Conservation (phyloP, 2,113 vertebrate species). For the Macquaria australasica region DNA sequence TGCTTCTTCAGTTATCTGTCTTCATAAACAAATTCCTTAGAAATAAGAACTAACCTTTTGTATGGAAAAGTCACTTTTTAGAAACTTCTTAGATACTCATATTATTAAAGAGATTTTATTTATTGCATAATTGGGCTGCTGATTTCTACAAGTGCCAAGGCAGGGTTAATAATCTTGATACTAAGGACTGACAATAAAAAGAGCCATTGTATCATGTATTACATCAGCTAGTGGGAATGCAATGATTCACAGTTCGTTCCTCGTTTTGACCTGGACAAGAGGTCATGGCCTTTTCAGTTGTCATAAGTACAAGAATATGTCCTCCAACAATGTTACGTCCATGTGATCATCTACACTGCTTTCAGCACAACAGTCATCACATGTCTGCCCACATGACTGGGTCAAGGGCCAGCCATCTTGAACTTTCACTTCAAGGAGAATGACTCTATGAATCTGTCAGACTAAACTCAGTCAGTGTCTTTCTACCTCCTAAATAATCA, state of each 20-base stretch:
- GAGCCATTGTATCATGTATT: conserved; percentile 1
- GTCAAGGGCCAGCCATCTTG: conserved; percentile 19
- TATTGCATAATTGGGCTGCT: background rate
- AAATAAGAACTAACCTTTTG: background rate
- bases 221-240: conserved; percentile 41
- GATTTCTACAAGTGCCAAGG: conserved; percentile 9
- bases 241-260: conserved; percentile 27
- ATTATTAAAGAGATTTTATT: conserved; percentile 3
- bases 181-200: conserved; percentile 7
- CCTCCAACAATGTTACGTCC: conserved; percentile 10
- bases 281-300: conserved; percentile 46
- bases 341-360: conserved; percentile 45
- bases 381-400: conserved; percentile 50
- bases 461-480: conserved; percentile 16
- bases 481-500: conserved; percentile 17
- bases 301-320: conserved; percentile 32
- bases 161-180: conserved; percentile 7
- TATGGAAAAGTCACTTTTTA: background rate
- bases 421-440: conserved; percentile 49
- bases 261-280: conserved; percentile 22
- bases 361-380: conserved; percentile 41
- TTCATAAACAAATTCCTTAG: conserved; percentile 19
- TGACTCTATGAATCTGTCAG: conserved; percentile 12
- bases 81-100: background rate
- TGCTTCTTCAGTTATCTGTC: background rate